phyloP scores from a whole-genome alignment of 2,113 vertebrate genomes.

The Petrocephalus microphthalmus region DNA sequence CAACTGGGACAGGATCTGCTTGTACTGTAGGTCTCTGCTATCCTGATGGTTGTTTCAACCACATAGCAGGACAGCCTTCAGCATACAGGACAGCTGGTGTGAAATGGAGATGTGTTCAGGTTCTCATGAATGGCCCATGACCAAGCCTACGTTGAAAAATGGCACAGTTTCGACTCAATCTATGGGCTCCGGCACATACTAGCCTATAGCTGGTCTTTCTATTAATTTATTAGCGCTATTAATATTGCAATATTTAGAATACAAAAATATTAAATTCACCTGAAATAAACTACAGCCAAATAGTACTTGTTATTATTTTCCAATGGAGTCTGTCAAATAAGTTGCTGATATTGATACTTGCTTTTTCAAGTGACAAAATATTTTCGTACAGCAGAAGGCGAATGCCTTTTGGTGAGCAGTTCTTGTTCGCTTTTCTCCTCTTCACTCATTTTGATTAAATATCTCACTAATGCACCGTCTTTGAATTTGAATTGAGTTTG shows the following conservation, averaged over 20 bases:
- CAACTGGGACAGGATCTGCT: background rate
- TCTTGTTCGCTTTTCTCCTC: background rate
- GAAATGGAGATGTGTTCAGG: background rate
- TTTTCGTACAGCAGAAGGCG: background rate
- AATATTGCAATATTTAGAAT: too few species aligned
- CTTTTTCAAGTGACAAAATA: background rate
- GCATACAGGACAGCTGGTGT: background rate
- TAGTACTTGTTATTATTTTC: too few species aligned
- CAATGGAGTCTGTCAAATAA: too few species aligned
- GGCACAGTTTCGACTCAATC: too few species aligned
- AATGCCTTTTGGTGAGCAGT: background rate
- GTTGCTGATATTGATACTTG: too few species aligned
- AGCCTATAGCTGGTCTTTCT: too few species aligned
- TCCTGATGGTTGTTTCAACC: background rate
- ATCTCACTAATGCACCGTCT: background rate
- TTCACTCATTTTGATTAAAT: too few species aligned
- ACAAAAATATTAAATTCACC: too few species aligned
- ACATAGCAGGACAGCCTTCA: background rate
- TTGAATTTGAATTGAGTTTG: background rate
- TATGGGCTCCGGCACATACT: too few species aligned
- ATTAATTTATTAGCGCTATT: too few species aligned
- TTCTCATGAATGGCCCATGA: background rate
- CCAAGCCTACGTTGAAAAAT: background rate
- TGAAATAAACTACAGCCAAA: too few species aligned
- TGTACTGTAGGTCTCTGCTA: background rate